A percentile compares a stretch with the other conserved stretches of the same genome.
Conservation (phyloP, 2,888 invertebrate genomes). For the Hipparchia sbordonii region DNA sequence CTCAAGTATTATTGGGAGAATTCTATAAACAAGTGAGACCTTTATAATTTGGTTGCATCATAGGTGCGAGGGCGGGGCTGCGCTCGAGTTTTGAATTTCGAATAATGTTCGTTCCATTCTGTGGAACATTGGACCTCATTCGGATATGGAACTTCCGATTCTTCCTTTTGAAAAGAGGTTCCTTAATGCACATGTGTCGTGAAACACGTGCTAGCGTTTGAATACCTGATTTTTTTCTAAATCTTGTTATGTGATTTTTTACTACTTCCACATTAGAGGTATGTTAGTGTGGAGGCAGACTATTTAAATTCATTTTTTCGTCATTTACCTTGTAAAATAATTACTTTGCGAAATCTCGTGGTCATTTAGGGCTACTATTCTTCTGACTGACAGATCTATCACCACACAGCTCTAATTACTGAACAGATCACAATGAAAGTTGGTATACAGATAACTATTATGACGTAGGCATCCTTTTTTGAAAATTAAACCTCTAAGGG, state of each 20-base stretch:
- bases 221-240: conserved; percentile 53
- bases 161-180: conserved; percentile 59
- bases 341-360: not conserved
- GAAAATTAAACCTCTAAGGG: too few species aligned
- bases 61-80: conserved; percentile 49
- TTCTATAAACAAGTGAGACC: conserved; percentile 40
- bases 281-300: conserved; percentile 30
- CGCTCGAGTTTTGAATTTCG: conserved; percentile 50
- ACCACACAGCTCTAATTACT: too few species aligned
- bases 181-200: conserved; percentile 57
- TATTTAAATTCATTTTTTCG: not conserved
- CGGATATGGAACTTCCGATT: conserved; percentile 62
- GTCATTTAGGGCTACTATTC: too few species aligned
- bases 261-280: conserved; percentile 29
- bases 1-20: conserved; percentile 13
- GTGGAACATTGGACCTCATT: conserved; percentile 45
- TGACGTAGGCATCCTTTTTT: too few species aligned
- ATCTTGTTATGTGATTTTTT: conserved; percentile 44
- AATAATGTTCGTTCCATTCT: not conserved
- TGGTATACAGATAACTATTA: too few species aligned
- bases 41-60: conserved; percentile 40
- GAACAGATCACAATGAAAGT: too few species aligned
- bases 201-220: conserved; percentile 59
- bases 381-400: too few species aligned
- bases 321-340: not conserved